phyloP scores from a whole-genome alignment of 2,888 invertebrate genomes.

The Chironomus tentans region DNA sequence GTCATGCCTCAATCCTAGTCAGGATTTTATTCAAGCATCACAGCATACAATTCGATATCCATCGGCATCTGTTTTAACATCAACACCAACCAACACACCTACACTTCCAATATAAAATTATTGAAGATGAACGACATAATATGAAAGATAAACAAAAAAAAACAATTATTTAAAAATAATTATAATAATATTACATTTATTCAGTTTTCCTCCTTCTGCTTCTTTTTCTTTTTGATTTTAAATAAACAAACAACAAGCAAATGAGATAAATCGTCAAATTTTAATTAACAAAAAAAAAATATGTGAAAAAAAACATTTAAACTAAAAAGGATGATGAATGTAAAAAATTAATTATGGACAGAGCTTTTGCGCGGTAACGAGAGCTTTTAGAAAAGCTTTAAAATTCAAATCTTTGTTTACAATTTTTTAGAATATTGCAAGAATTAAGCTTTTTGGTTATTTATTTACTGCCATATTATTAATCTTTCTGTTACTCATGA shows the following conservation, averaged over 20 bases:
- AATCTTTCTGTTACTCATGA: no score
- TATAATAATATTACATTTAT: neutral
- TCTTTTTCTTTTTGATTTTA: neutral
- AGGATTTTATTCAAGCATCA: constrained; percentile 46
- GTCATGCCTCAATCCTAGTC: constrained; percentile 46
- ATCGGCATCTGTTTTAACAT: constrained; percentile 45
- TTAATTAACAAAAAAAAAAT: neutral
- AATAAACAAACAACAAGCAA: neutral
- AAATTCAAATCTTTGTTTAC: no score
- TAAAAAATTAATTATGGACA: no score
- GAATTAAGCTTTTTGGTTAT: no score
- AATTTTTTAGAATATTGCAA: no score
- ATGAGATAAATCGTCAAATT: neutral
- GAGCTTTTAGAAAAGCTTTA: no score
- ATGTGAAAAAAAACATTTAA: no score
- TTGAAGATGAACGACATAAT: neutral
- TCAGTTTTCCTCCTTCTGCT: no score
- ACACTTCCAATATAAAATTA: constrained; percentile 44
- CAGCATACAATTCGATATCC: constrained; percentile 45
- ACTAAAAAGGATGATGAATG: no score
- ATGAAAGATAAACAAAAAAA: neutral
- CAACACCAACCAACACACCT: constrained; percentile 44
- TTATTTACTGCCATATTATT: no score
- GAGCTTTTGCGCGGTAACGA: no score
- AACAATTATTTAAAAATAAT: neutral